Evolutionary conservation across 1,140 invertebrate genomes (phyloP).

Genomic region (Spodoptera litura): DNA sequence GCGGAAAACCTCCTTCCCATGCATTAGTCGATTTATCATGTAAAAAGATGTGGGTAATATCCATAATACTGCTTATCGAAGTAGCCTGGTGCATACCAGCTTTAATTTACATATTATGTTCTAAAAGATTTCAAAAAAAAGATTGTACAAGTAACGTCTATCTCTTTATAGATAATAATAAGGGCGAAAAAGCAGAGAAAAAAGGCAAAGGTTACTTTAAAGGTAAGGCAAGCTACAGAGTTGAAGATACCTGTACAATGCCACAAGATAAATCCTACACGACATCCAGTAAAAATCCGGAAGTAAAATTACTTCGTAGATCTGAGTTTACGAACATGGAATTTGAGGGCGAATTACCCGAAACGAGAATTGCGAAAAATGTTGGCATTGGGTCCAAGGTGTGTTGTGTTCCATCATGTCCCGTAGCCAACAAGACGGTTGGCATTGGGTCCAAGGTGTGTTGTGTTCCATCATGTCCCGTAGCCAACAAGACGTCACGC

Average conservation of each 20-base stretch:
- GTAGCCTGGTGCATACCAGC: slow-evolving; percentile 75
- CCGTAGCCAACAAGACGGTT: neutral
- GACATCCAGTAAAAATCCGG: too few relatives aligned
- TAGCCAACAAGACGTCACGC: too few relatives aligned
- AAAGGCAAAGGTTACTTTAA: neutral
- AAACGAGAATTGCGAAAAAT: neutral
- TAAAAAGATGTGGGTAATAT: slow-evolving; percentile 67
- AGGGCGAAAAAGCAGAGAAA: neutral
- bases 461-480: neutral
- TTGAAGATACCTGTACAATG: too few relatives aligned
- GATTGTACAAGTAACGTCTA: slow-evolving; percentile 45
- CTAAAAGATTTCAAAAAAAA: slow-evolving; percentile 50
- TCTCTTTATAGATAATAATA: slow-evolving; percentile 44
- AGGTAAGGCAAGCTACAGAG: too few relatives aligned
- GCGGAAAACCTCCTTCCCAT: neutral
- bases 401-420: neutral
- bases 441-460: neutral
- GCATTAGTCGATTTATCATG: slow-evolving; percentile 48
- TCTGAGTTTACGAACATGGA: neutral
- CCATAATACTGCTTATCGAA: slow-evolving; percentile 70
- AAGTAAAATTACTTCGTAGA: neutral
- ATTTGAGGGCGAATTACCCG: slow-evolving; percentile 1
- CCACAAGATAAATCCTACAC: too few relatives aligned
- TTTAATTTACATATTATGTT: slow-evolving; percentile 61
- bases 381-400: neutral